A percentile compares a stretch with the other conserved stretches of the same genome.
Evolutionary conservation across 2,888 invertebrate species (phyloP).

Genomic region (Callyntrura guangdongensis): DNA sequence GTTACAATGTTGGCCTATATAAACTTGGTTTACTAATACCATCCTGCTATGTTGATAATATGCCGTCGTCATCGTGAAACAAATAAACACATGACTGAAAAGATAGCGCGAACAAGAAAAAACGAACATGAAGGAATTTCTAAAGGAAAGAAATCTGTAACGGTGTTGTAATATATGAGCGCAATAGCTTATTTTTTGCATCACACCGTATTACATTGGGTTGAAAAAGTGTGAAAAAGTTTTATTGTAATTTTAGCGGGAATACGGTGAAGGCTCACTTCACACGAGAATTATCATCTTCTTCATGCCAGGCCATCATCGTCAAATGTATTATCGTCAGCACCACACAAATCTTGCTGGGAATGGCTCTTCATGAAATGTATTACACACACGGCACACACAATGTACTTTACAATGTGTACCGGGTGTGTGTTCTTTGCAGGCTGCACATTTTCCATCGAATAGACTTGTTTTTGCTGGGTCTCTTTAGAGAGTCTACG

Average conservation of each 20-base stretch:
- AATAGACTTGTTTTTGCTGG: conserved; percentile 25
- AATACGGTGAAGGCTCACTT: conserved; percentile 36
- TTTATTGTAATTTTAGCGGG: conserved; percentile 54
- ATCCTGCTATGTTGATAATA: neutral
- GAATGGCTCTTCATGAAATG: conserved; percentile 69
- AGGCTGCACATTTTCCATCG: conserved; percentile 29
- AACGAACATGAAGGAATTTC: neutral
- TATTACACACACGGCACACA: neutral
- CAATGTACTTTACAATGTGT: neutral
- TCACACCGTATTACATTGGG: neutral
- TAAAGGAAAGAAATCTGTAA: neutral
- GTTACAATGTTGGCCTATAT: neutral
- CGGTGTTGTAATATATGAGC: neutral
- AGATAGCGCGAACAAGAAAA: neutral
- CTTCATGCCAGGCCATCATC: conserved; percentile 52
- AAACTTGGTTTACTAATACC: no score
- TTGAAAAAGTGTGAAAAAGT: conserved; percentile 35
- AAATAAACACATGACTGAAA: conserved; percentile 14
- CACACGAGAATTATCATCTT: conserved; percentile 55
- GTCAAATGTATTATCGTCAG: conserved; percentile 59
- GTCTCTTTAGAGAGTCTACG: conserved; percentile 17
- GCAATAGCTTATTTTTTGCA: conserved; percentile 2
- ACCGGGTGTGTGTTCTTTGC: neutral
- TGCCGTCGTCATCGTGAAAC: neutral
- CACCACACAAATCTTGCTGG: conserved; percentile 68